Evolutionary conservation across 2,113 vertebrate species (phyloP).

Genomic region (Columba janthina): DNA sequence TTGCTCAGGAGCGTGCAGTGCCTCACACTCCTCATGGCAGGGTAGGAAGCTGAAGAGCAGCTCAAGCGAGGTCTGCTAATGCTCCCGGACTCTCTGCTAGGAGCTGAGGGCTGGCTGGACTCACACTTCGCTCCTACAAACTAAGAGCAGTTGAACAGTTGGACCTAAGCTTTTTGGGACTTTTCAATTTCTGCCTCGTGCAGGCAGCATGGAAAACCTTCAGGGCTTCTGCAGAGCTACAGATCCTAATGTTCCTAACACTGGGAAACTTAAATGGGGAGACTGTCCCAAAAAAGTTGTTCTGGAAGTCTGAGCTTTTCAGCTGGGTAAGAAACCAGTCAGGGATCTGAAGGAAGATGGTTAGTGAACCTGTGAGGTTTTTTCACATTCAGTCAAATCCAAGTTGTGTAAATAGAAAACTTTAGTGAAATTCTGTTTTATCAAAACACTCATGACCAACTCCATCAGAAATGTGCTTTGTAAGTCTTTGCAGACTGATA

Average conservation of each 20-base stretch:
- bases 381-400: neutral
- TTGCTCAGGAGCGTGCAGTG: rapidly evolving
- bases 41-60: neutral
- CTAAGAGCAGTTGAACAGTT: neutral
- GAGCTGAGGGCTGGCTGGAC: neutral
- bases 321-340: neutral
- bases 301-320: neutral
- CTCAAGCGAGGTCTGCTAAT: neutral
- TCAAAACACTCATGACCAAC: neutral
- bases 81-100: neutral
- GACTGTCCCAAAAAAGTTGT: neutral
- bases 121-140: neutral
- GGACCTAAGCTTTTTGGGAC: neutral
- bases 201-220: neutral
- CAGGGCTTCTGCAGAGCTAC: neutral
- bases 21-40: rapidly evolving
- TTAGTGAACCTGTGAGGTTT: neutral
- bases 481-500: neutral
- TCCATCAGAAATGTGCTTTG: neutral
- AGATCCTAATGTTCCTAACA: neutral
- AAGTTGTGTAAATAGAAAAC: neutral
- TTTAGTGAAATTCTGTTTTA: neutral
- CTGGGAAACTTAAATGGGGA: neutral
- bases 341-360: neutral
- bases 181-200: neutral